phyloP scores from a whole-genome alignment of 2,888 invertebrate species.

The Brachyptera risi region DNA sequence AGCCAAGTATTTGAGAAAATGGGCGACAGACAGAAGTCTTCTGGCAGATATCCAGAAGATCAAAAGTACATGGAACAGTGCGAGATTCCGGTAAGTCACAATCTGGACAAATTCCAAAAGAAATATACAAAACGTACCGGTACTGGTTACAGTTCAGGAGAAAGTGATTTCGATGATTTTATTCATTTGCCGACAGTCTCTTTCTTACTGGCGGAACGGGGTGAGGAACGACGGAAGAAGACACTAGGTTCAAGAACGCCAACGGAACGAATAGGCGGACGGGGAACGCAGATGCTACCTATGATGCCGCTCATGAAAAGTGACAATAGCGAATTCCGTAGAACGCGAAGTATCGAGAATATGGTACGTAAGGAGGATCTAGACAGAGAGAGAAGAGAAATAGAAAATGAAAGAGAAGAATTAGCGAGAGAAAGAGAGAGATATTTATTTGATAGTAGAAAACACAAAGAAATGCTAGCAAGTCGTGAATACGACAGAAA shows the following conservation, averaged over 20 bases:
- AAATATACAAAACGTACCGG: neutral
- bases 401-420: conserved; percentile 9
- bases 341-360: conserved; percentile 7
- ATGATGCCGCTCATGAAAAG: conserved; percentile 19
- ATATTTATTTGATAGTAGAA: conserved; percentile 7
- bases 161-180: conserved; percentile 24
- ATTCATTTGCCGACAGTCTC: conserved; percentile 23
- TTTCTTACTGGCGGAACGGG: conserved; percentile 24
- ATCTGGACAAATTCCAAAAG: neutral
- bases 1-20: neutral
- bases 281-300: conserved; percentile 20
- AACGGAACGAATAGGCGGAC: neutral
- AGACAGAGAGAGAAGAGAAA: neutral
- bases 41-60: neutral
- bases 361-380: neutral
- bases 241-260: neutral
- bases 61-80: neutral
- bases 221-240: conserved; percentile 7
- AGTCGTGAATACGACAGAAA: neutral
- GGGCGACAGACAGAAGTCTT: neutral
- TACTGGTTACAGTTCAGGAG: conserved; percentile 13
- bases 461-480: conserved; percentile 8
- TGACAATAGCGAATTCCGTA: neutral
- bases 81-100: conserved; percentile 2
- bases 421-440: neutral